Evolutionary conservation across 2,113 vertebrate species (phyloP).

Genomic region (Vulpes vulpes): DNA sequence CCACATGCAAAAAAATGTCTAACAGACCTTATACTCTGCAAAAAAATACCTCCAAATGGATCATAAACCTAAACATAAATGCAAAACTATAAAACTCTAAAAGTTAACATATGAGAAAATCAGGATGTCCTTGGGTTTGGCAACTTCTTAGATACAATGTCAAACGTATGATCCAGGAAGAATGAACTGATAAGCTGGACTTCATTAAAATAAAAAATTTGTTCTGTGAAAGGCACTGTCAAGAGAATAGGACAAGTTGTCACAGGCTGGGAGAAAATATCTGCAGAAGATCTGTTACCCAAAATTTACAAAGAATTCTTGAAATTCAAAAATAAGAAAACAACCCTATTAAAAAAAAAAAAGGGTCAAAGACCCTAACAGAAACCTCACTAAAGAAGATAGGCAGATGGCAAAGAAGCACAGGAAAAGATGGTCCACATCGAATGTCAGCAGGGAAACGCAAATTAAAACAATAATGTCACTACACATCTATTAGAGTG

Average conservation of each 20-base stretch:
- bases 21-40: neutral
- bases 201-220: constrained; percentile 44
- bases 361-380: neutral
- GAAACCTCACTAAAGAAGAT: neutral
- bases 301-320: neutral
- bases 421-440: neutral
- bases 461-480: neutral
- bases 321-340: neutral
- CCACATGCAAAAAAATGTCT: neutral
- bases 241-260: neutral
- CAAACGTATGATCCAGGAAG: neutral
- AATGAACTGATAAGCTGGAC: neutral
- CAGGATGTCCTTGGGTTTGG: neutral
- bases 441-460: neutral
- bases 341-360: neutral
- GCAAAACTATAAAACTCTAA: neutral
- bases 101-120: neutral
- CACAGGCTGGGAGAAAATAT: neutral
- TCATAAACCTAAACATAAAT: neutral
- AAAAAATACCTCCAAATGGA: constrained; percentile 26
- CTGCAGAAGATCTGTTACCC: neutral
- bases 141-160: neutral
- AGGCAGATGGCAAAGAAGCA: neutral
- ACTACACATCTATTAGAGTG: neutral
- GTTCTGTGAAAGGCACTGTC: neutral